Evolutionary conservation across 1,140 invertebrate species (phyloP).

Genomic region (Diorhabda carinulata): DNA sequence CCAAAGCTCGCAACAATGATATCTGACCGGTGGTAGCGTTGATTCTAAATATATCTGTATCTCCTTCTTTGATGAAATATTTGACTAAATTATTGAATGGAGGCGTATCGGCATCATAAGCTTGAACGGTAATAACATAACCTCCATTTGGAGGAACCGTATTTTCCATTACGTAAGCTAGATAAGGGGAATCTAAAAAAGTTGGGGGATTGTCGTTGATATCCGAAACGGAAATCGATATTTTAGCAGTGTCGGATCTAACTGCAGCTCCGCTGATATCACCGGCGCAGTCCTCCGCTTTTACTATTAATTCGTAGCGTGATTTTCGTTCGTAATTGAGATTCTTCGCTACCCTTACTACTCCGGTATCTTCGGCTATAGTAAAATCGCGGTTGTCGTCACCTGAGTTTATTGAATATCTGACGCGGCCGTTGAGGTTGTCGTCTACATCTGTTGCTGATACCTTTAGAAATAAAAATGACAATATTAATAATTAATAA

Average conservation of each 20-base stretch:
- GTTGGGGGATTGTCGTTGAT: slow-evolving; percentile 93
- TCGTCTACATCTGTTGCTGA: slow-evolving; percentile 90
- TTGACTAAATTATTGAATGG: slow-evolving; percentile 84
- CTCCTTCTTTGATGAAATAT: slow-evolving; percentile 89
- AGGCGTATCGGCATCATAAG: slow-evolving; percentile 86
- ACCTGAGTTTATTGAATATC: slow-evolving; percentile 83
- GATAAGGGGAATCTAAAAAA: slow-evolving; percentile 86
- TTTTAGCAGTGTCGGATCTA: slow-evolving; percentile 68
- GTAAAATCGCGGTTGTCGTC: slow-evolving; percentile 87
- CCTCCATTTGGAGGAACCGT: slow-evolving; percentile 71
- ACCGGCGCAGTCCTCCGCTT: slow-evolving; percentile 82
- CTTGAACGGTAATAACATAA: slow-evolving; percentile 75
- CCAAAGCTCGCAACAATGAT: slow-evolving; percentile 72
- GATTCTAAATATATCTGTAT: slow-evolving; percentile 81
- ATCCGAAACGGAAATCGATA: slow-evolving; percentile 72
- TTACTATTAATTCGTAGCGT: slow-evolving; percentile 76
- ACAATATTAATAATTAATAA: background rate
- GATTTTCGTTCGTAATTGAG: slow-evolving; percentile 87
- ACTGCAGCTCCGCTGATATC: slow-evolving; percentile 54
- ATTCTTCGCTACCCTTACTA: slow-evolving; percentile 82
- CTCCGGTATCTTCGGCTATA: slow-evolving; percentile 85
- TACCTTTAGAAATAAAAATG: slow-evolving; percentile 55
- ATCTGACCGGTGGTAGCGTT: slow-evolving; percentile 87
- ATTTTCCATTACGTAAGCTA: slow-evolving; percentile 91
- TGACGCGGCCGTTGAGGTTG: slow-evolving; percentile 79